Conservation (phyloP, 1,140 invertebrate species). For the Laodelphax striatellus region DNA sequence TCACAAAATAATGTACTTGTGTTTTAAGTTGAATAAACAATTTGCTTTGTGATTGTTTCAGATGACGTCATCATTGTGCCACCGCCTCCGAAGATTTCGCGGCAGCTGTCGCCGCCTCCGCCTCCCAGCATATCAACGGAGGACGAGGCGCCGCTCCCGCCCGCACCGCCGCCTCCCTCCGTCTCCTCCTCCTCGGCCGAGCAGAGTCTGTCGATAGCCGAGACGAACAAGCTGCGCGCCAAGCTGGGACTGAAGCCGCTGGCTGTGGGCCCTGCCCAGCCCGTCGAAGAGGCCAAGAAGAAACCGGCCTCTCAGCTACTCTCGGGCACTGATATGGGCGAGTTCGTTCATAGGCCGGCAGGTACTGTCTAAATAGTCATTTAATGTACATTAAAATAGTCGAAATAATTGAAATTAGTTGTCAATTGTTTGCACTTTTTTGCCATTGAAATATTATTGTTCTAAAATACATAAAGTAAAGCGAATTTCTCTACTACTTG, state of each 20-base stretch:
- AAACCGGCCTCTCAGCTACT: slow-evolving; percentile 19
- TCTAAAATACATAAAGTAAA: no score
- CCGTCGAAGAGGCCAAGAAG: slow-evolving; percentile 60
- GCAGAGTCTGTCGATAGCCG: slow-evolving; percentile 69
- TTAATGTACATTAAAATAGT: no score
- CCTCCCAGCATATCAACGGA: slow-evolving; percentile 19
- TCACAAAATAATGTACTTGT: no score
- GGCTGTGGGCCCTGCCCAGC: slow-evolving; percentile 42
- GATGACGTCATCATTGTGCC: slow-evolving; percentile 25
- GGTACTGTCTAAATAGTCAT: slow-evolving; percentile 29
- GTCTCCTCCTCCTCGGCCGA: slow-evolving; percentile 34
- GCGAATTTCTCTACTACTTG: no score
- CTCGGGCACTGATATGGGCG: slow-evolving; percentile 58
- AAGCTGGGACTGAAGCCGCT: slow-evolving; percentile 91
- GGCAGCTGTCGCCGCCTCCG: slow-evolving; percentile 26
- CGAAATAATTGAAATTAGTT: no score
- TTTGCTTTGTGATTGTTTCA: background rate
- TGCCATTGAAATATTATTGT: no score
- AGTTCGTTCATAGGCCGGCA: slow-evolving; percentile 89
- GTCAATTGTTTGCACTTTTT: no score
- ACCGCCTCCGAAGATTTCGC: slow-evolving; percentile 26
- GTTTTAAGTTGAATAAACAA: no score
- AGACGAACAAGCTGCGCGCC: slow-evolving; percentile 83
- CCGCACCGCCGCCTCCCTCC: slow-evolving; percentile 27
- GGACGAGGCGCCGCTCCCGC: slow-evolving; percentile 18